Conservation (phyloP, 2,113 vertebrate genomes). For the Rhineura floridana region DNA sequence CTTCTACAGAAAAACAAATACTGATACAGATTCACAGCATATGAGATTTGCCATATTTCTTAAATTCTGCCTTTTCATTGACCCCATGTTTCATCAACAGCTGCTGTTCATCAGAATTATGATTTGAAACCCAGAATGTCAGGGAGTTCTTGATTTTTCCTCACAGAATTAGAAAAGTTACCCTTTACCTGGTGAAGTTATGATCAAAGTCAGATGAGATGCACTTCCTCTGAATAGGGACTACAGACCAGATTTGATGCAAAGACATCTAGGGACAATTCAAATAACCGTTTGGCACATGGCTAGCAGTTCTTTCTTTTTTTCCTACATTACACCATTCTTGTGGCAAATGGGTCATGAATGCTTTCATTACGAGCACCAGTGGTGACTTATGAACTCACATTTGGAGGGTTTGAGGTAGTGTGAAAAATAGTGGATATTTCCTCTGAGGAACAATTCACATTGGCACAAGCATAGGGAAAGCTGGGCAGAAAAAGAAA, state of each 20-base stretch:
- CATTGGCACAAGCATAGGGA: background rate
- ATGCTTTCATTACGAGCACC: too few species aligned
- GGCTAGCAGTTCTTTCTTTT: background rate
- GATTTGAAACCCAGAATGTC: background rate
- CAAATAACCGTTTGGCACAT: background rate
- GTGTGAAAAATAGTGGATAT: background rate
- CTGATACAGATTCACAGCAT: conserved; percentile 56
- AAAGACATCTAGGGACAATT: background rate
- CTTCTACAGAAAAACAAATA: conserved; percentile 45
- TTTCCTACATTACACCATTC: background rate
- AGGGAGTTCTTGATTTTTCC: conserved; percentile 30
- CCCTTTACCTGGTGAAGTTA: conserved; percentile 37
- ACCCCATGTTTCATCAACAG: conserved; percentile 57
- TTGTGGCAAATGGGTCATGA: background rate
- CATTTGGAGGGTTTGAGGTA: background rate
- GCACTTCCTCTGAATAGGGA: background rate
- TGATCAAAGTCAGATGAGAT: conserved; percentile 34
- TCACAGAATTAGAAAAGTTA: conserved; percentile 11
- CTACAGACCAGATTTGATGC: background rate
- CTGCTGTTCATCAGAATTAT: conserved; percentile 25
- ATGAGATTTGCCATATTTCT: conserved; percentile 59
- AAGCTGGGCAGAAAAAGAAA: background rate
- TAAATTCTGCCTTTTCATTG: conserved; percentile 59
- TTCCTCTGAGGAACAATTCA: background rate
- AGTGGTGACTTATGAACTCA: background rate